Evolutionary conservation across 2,113 vertebrate genomes (phyloP).

Genomic region (Tenrec ecaudatus): DNA sequence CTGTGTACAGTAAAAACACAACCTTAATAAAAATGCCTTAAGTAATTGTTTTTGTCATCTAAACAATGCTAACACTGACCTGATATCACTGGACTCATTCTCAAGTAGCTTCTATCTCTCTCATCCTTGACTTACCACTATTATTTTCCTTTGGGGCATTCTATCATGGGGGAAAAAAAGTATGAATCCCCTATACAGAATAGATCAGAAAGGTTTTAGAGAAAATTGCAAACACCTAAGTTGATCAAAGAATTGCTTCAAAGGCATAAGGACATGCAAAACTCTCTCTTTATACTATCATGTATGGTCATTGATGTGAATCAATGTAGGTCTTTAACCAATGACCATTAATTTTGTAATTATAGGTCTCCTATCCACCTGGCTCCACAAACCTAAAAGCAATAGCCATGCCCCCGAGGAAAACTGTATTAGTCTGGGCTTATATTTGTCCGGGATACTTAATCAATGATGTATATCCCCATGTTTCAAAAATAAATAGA

Average conservation of each 20-base stretch:
- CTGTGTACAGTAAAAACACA: not conserved
- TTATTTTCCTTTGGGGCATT: not conserved
- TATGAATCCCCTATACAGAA: not conserved
- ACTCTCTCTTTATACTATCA: not conserved
- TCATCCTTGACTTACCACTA: accelerated
- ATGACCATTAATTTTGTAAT: slow-evolving; percentile 25
- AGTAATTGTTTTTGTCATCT: not conserved
- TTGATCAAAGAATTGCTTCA: not conserved
- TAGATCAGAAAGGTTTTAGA: not conserved
- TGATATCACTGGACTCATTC: not conserved
- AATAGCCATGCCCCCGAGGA: not conserved
- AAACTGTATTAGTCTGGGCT: not conserved
- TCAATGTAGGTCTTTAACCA: not conserved
- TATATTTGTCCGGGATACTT: slow-evolving; percentile 28
- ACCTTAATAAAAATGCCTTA: not conserved
- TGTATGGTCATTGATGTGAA: not conserved
- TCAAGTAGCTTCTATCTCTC: not conserved
- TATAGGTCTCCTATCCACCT: not conserved
- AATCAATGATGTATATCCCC: not conserved
- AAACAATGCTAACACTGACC: not conserved
- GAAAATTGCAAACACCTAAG: not conserved
- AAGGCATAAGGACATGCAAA: not conserved
- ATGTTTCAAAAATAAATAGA: not conserved
- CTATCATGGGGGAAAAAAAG: not conserved
- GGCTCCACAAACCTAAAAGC: not conserved